Conservation (phyloP, 2,888 invertebrate species). For the Myathropa florea region DNA sequence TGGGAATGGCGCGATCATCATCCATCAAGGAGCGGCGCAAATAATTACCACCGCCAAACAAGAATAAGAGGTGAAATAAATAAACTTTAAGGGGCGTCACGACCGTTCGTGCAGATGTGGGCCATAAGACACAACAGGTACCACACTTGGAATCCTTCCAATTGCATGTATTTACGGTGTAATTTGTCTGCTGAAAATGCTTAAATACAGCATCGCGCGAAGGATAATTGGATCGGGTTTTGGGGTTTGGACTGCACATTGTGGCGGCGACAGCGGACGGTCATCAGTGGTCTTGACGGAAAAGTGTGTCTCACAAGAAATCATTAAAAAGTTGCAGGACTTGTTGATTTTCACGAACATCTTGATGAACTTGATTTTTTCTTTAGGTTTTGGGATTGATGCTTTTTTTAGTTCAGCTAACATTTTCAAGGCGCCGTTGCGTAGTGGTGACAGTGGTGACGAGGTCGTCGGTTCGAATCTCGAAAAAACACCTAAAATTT, state of each 20-base stretch:
- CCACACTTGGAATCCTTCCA: conserved; percentile 54
- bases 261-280: not conserved
- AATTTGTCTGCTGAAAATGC: conserved; percentile 65
- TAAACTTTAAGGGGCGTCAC: conserved; percentile 12
- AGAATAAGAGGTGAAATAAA: conserved; percentile 59
- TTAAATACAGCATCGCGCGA: conserved; percentile 26
- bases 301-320: conserved; percentile 18
- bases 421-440: no score
- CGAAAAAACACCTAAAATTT: no score
- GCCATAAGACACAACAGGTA: conserved; percentile 59
- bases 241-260: not conserved
- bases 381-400: no score
- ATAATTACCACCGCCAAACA: conserved; percentile 54
- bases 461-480: no score
- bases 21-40: conserved; percentile 53
- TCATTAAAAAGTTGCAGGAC: not conserved
- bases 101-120: conserved; percentile 48
- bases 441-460: no score
- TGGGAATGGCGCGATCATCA: not conserved
- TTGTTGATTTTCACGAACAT: not conserved
- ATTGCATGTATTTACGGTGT: conserved; percentile 60
- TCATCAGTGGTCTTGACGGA: not conserved
- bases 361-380: not conserved
- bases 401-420: no score
- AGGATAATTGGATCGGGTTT: conserved; percentile 54